Conservation (phyloP, 2,888 invertebrate genomes). For the Uloborus plumipes region DNA sequence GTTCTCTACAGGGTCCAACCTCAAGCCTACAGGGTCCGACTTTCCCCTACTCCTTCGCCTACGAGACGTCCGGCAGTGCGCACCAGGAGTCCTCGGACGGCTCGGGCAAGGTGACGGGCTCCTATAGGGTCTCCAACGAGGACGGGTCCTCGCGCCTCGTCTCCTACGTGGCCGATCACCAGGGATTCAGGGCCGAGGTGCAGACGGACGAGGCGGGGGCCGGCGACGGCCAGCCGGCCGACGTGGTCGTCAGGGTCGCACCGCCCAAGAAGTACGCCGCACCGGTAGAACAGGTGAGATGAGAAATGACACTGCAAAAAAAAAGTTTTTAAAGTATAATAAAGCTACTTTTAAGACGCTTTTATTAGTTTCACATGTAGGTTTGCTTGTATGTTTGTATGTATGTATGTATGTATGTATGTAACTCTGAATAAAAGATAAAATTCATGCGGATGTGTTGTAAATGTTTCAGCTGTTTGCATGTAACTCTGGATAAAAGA, state of each 20-base stretch:
- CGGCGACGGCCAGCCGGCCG: slow-evolving; percentile 43
- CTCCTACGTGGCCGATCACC: slow-evolving; percentile 40
- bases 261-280: slow-evolving; percentile 6
- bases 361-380: too few relatives aligned
- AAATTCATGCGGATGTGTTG: too few relatives aligned
- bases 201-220: slow-evolving; percentile 61
- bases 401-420: too few relatives aligned
- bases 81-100: slow-evolving; percentile 40
- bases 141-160: slow-evolving; percentile 39
- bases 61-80: slow-evolving; percentile 42
- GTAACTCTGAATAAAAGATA: too few relatives aligned
- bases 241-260: slow-evolving; percentile 31
- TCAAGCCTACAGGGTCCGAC: slow-evolving; percentile 1
- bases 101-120: slow-evolving; percentile 52
- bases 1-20: not conserved
- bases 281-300: not conserved
- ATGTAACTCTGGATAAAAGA: too few relatives aligned
- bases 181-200: slow-evolving; percentile 47
- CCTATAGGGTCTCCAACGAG: slow-evolving; percentile 44
- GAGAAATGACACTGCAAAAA: too few relatives aligned
- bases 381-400: too few relatives aligned
- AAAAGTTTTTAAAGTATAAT: too few relatives aligned
- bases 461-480: too few relatives aligned
- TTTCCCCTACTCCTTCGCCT: slow-evolving; percentile 47
- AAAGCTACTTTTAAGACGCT: too few relatives aligned